phyloP scores from a whole-genome alignment of 2,888 invertebrate genomes.

The Sphaerophoria rueppellii region DNA sequence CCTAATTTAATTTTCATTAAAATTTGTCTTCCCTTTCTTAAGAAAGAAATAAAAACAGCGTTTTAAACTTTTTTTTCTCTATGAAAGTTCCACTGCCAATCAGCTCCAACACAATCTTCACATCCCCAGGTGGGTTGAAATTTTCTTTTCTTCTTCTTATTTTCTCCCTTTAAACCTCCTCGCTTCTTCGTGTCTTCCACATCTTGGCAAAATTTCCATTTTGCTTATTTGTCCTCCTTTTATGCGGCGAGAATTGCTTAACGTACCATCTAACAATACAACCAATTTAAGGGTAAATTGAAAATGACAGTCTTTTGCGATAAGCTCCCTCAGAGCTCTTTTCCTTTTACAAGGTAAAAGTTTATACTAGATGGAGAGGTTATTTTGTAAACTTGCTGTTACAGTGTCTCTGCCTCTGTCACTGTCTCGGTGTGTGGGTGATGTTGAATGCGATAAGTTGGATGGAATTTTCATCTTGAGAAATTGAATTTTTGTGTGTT shows the following conservation, averaged over 20 bases:
- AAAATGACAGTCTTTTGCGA: conserved; percentile 73
- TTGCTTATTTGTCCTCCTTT: conserved; percentile 72
- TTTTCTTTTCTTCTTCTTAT: background rate
- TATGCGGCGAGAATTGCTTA: conserved; percentile 74
- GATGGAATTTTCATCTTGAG: conserved; percentile 56
- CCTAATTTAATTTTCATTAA: no score
- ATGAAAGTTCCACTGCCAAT: conserved; percentile 14
- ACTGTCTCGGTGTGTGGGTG: conserved; percentile 1
- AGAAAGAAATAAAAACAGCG: background rate
- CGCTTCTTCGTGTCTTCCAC: background rate
- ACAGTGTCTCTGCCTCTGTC: background rate
- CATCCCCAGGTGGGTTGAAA: conserved; percentile 12
- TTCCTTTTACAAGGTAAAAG: background rate
- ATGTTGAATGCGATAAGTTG: background rate
- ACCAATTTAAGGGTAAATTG: conserved; percentile 76
- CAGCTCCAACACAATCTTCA: conserved; percentile 1
- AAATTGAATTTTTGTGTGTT: conserved; percentile 64
- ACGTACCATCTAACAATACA: conserved; percentile 76
- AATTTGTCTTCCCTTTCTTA: no score
- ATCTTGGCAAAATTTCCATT: conserved; percentile 65
- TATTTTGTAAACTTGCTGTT: background rate
- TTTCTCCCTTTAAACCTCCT: background rate
- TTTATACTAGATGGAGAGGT: background rate
- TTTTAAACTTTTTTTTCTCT: background rate
- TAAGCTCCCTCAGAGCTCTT: conserved; percentile 34